phyloP scores from a whole-genome alignment of 2,888 invertebrate genomes.

The Tipula helvola region DNA sequence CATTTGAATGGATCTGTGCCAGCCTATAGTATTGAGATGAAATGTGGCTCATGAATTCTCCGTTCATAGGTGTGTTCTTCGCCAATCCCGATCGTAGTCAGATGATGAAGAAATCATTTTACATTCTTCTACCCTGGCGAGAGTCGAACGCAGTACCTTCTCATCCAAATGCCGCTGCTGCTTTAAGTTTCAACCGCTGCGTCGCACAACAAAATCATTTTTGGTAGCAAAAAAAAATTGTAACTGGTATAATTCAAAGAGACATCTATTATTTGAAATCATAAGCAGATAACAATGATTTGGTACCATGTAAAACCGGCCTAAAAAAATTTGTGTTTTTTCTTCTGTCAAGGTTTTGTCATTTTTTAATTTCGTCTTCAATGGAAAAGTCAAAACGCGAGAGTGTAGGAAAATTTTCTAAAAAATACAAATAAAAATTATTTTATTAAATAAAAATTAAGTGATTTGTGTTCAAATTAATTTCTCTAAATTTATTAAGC shows the following conservation, averaged over 20 bases:
- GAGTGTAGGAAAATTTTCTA: background rate
- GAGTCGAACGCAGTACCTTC: too few relatives aligned
- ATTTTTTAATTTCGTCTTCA: background rate
- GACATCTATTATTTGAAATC: background rate
- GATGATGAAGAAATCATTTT: too few relatives aligned
- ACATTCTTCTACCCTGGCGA: too few relatives aligned
- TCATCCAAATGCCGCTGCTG: too few relatives aligned
- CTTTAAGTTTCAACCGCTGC: too few relatives aligned
- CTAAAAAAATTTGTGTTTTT: background rate
- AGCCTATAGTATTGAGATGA: too few relatives aligned
- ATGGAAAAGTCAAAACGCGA: background rate
- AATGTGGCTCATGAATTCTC: too few relatives aligned
- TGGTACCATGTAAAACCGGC: background rate
- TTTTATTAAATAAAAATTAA: background rate
- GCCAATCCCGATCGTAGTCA: too few relatives aligned
- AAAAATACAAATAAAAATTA: background rate
- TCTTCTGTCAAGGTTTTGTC: conserved; percentile 7
- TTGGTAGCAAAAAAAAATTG: background rate
- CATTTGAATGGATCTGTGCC: too few relatives aligned
- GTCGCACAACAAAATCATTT: background rate
- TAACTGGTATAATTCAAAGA: too few relatives aligned
- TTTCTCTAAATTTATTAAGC: background rate
- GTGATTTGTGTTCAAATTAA: background rate
- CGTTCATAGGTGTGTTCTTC: too few relatives aligned
- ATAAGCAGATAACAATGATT: background rate